A percentile compares a stretch with the other conserved stretches of the same genome.
Conservation (phyloP, 2,888 invertebrate species). For the Ophion ventricosus region DNA sequence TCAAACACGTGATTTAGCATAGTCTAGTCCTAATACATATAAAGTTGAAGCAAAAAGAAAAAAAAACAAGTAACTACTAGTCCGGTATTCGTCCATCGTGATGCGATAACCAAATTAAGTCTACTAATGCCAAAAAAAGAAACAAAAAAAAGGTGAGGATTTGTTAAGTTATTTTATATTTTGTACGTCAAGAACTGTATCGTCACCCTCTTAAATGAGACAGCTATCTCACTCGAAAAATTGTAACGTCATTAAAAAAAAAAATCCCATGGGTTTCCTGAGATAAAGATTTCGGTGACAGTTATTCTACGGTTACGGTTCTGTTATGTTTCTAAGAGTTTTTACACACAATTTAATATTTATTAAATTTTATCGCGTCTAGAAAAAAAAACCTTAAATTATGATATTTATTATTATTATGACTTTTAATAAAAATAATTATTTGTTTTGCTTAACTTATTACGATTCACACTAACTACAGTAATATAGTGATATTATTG, state of each 20-base stretch:
- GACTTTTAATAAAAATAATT: slow-evolving; percentile 48
- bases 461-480: slow-evolving; percentile 64
- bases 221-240: slow-evolving; percentile 53
- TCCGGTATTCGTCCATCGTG: slow-evolving; percentile 73
- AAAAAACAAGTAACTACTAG: slow-evolving; percentile 69
- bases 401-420: slow-evolving; percentile 54
- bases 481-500: slow-evolving; percentile 65
- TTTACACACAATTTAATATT: slow-evolving; percentile 66
- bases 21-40: slow-evolving; percentile 74
- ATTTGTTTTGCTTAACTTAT: slow-evolving; percentile 65
- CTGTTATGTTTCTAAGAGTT: slow-evolving; percentile 66
- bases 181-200: slow-evolving; percentile 69
- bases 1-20: slow-evolving; percentile 75
- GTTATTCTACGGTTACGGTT: slow-evolving; percentile 61
- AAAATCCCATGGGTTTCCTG: slow-evolving; percentile 37
- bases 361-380: slow-evolving; percentile 59
- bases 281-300: slow-evolving; percentile 51
- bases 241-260: slow-evolving; percentile 14
- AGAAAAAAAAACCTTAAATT: slow-evolving; percentile 44
- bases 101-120: slow-evolving; percentile 73
- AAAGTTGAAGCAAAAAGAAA: slow-evolving; percentile 25
- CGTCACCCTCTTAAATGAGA: slow-evolving; percentile 54
- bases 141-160: slow-evolving; percentile 56
- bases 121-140: slow-evolving; percentile 67
- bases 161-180: slow-evolving; percentile 75